phyloP scores from a whole-genome alignment of 1,140 invertebrate species.

The Magallana gigas region DNA sequence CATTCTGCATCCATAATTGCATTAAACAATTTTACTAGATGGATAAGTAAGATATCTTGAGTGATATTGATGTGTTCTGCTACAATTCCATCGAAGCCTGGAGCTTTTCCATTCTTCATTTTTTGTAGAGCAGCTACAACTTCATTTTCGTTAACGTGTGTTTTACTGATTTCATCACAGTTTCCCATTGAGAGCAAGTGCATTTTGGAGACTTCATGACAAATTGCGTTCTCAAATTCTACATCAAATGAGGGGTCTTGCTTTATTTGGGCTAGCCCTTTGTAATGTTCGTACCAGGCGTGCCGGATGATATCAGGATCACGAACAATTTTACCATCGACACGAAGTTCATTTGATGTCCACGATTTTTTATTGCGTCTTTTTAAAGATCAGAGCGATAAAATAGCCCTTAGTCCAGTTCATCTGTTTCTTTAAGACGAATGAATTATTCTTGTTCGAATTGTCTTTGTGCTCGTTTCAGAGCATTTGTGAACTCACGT shows the following conservation, averaged over 20 bases:
- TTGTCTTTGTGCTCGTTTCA: neutral
- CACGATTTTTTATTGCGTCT: neutral
- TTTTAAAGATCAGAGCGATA: constrained; percentile 1
- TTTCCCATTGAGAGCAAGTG: neutral
- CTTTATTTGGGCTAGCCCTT: too few species aligned
- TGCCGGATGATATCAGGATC: neutral
- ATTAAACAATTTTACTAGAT: neutral
- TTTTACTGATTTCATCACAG: neutral
- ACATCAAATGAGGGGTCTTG: neutral
- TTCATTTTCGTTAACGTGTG: neutral
- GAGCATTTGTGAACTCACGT: neutral
- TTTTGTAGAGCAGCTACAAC: neutral
- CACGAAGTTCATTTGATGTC: neutral
- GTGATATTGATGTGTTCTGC: too few species aligned
- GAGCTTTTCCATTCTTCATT: constrained; percentile 10
- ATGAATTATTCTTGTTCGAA: neutral
- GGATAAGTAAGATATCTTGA: neutral
- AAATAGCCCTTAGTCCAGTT: neutral
- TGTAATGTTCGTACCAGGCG: neutral
- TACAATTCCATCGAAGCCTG: neutral
- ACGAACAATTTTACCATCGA: neutral
- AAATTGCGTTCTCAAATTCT: neutral
- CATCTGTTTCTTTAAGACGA: neutral
- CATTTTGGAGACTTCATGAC: neutral
- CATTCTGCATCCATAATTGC: neutral